These are phyloP conservation scores for Heteractis magnifica DNA, from an alignment of 92 coral and sea anemone species.

Conservation along the genomic window DNA sequence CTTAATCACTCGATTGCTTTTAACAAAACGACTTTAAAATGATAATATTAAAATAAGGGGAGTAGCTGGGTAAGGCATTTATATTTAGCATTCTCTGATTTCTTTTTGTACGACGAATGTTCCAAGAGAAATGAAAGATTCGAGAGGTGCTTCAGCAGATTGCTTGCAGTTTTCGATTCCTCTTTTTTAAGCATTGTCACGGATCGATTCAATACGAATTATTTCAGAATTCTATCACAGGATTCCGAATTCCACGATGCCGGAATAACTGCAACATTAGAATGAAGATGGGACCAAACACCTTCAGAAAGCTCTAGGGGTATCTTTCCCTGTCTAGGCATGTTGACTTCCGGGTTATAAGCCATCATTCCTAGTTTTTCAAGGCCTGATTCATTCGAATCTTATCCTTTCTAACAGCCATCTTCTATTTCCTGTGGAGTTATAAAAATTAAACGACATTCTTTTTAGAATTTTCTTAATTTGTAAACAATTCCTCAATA, in stretches of 20 bases:
- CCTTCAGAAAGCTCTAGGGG: not conserved
- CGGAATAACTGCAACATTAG: not conserved
- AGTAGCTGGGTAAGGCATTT: not conserved
- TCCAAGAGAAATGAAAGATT: constrained; percentile 8
- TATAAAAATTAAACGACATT: not conserved
- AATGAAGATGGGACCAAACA: not conserved
- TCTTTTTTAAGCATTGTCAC: not conserved
- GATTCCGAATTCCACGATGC: not conserved
- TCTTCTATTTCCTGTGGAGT: not conserved
- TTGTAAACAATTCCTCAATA: constrained; percentile 1
- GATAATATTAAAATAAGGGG: constrained; percentile 11
- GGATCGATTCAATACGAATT: not conserved
- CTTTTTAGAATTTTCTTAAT: not conserved
- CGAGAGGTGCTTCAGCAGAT: not conserved
- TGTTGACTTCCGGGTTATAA: constrained; percentile 2
- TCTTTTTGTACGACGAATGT: not conserved
- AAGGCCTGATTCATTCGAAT: not conserved
- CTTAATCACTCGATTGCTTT: not conserved
- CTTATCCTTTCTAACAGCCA: not conserved
- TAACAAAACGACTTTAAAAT: constrained; percentile 1
- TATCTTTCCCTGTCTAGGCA: not conserved
- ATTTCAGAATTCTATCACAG: not conserved
- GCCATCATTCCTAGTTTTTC: not conserved
- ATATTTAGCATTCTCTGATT: not conserved
- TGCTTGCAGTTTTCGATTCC: constrained; percentile 8